Base-by-base conservation (phyloP, 2,113 vertebrate species). In the Conger conger region DNA sequence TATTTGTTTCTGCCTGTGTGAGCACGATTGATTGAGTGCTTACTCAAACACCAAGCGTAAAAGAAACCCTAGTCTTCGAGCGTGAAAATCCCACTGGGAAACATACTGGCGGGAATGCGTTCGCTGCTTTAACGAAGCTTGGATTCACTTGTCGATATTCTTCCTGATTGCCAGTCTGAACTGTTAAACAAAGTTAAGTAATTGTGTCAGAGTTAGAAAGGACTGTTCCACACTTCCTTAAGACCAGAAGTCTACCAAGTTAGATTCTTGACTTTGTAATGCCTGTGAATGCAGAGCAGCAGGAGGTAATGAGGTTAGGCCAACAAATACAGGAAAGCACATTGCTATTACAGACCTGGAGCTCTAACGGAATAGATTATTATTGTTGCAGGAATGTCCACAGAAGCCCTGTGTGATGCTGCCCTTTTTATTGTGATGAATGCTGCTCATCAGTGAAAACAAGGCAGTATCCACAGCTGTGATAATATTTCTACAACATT, bases 401-500 rank as follows among this genome's bases (percentile, higher is more conserved):
- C 27, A 4, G 68, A 11, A 13, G n/a, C 15, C 68, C 27, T 73
- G 8, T 33, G 4, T 30, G 68, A 33, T 73, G 27, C 57, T 63
- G 2, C 9, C n/a, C 27, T 73, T 33, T 2, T 33, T 33, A 33
- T 33, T 33, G n/a, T 73, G 68, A 73, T 33, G 4, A 30, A 73
- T 33, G 13, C 27, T 68, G 20, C 60, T n/a, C 27, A 8, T 5
- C 27, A n/a, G 60, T 33, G n/a, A 73, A 11, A 73, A 0, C 27
- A n/a, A 73, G 68, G 27, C 68, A 33, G 68, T 73, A n/a, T 73
- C 68, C n/a, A 73, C 68, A 73, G 68, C 68, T 73, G 68, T n/a
- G n/a, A 4, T 73, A 73, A 73, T 73, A 73, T 73, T 73, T 33
- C 23, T 33, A 13, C 11, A 73, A 33, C 23, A 73, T 73, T 73